Evolutionary conservation across 2,888 invertebrate species (phyloP), one percentile per base, ranked within the genome.

Genomic region (Machimus atricapillus): DNA sequence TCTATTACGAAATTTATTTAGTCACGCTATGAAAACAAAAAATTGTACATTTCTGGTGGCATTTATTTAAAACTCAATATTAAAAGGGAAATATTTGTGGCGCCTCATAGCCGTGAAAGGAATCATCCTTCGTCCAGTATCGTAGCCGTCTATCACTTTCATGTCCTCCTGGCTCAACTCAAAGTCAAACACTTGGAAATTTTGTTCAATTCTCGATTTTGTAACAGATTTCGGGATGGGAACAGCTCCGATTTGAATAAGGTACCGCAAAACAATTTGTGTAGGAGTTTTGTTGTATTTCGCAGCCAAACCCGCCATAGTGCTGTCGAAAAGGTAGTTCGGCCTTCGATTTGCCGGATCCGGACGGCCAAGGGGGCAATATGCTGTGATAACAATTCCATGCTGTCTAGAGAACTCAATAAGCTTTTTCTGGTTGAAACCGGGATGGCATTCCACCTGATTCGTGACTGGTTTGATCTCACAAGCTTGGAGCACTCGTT

Each of bases 281-380:
- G 95, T 94, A 0, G 95, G 93, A 0, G 94, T 94, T 90, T 95
- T 95, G 0, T 93, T 93, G 88, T 95, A 94, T 87, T 95, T 95
- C 40, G 92, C 91, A 0, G 94, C 94, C 12, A 95, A 93, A n/a
- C 91, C 92, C 3, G 92, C 89, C n/a, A 95, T 93, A 46, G 90
- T 91, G 82, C 89, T 89, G 43, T 92, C 91, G 87, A 90, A 92
- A 40, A 92, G 89, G 86, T 91, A 92, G 87, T 92, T 92, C 0
- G 94, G 93, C 89, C 94, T 93, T 34, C 94, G 93, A 1, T 94
- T 90, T 0, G 94, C 92, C 0, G 94, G 94, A 91, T 93, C 91
- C 1, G 94, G 94, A 74, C 94, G 93, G 16, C 96, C 97, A 85
- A 97, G 93, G 0, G 97, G 97, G 78, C 95, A 94, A 92, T 96